Evolutionary conservation across 1,140 invertebrate genomes (phyloP), one percentile per base, ranked within the genome.

Genomic region (Monomorium pharaonis): DNA sequence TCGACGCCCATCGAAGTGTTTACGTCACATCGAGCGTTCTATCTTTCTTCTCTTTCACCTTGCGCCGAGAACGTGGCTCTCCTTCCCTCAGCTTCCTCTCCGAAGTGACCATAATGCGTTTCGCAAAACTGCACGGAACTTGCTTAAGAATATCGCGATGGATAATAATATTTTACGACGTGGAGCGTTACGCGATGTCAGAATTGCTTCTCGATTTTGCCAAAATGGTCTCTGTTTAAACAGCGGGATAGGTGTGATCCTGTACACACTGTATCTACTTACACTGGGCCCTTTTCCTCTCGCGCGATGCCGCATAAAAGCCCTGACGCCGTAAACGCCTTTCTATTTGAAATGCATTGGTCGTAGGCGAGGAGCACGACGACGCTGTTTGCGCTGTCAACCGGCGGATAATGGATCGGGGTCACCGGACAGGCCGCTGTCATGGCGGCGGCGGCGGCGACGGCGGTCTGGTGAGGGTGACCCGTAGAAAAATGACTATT

Each of bases 341-440:
- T 86, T 92, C 88, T 85, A 92, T 93, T 93, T 92, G 91, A 93
- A 93, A 93, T 93, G 93, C 93, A 93, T 93, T 92, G 92, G 90
- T 77, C 91, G 90, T 93, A 88, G 88, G 84, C 58, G 72, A 76
- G 85, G 14, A 83, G 67, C 67, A 88, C 84, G 81, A 85, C 56
- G 78, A 58, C 47, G 90, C 89, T 93, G 92, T 93, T 93, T 92
- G 88, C 88, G 63, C 92, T 93, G 93, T 92, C 92, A 92, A 92
- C 85, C 89, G 74, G 56, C 74, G 89, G 86, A 93, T 92, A 94
- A 94, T 93, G 92, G 89, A 93, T 93, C 74, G 88, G 69, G 87
- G 84, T 85, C 85, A 60, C 80, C 67, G 87, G 87, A 86, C 85
- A 84, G 60, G 67, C 87, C 21, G 67, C 72, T 56, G 70, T 76